These are phyloP conservation scores for Lycodopsis pacificus DNA, from an alignment of 2,797 vertebrate species.

Conservation along the genomic window DNA sequence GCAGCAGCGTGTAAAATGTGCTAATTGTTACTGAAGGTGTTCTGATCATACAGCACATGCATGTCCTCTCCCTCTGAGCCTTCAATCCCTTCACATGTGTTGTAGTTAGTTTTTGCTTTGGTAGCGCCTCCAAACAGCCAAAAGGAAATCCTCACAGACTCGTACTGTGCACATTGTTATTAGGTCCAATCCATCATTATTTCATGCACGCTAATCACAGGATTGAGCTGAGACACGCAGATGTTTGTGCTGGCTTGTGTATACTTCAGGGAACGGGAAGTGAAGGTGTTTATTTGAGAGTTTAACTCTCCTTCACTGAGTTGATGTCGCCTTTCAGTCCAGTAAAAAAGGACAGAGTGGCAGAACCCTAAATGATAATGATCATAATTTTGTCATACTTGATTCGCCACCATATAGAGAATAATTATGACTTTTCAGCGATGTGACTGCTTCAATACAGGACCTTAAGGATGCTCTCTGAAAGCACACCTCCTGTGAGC, in stretches of 20 bases:
- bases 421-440: not conserved
- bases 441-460: too few relatives aligned
- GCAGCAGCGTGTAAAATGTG: not conserved
- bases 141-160: conserved; percentile 10
- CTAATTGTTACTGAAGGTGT: not conserved
- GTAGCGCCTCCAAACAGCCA: not conserved
- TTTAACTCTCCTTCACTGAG: conserved; percentile 8
- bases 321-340: not conserved
- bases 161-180: conserved; percentile 18
- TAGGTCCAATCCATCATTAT: conserved; percentile 39
- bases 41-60: not conserved
- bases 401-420: not conserved
- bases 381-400: not conserved
- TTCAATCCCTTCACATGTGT: not conserved
- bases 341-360: not conserved
- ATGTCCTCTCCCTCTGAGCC: not conserved
- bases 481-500: too few relatives aligned
- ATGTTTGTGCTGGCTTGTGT: conserved; percentile 36
- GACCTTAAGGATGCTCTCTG: too few relatives aligned
- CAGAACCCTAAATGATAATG: not conserved
- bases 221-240: conserved; percentile 21
- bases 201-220: conserved; percentile 36
- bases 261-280: conserved; percentile 35
- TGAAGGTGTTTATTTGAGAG: conserved; percentile 11
- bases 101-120: conserved; percentile 1